Base-by-base conservation (phyloP, 2,888 invertebrate genomes). In the Selenia dentaria region DNA sequence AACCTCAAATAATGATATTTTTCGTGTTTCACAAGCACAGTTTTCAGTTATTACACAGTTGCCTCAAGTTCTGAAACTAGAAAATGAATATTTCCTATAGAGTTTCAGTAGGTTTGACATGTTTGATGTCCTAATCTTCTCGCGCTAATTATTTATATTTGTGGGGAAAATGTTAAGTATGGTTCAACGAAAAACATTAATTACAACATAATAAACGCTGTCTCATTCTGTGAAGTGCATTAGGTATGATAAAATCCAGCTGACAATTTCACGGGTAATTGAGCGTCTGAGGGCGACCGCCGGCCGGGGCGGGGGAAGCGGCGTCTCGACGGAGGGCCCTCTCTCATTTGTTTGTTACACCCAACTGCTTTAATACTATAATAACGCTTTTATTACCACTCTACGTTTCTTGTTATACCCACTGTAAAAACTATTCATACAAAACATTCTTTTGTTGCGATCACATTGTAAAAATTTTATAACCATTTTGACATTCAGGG, bases 201-300 rank as follows among this genome's bases (percentile, higher is more conserved):
- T 22, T 8, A 22, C 22, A 4, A 22, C 8, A 8, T 28, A 34
- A 37, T 33, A 20, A 33, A 5, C 41, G n/a, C 12, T 12, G 24
- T 38, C n/a, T n/a, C 16, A 35, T 44, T 47, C 50, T 49, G 20
- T 40, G 35, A 49, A 51, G 40, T 42, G 51, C 41, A 57, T 49
- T 47, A 47, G 26, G 34, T 46, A 49, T 37, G 45, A 54, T 49
- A 41, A 52, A 54, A 57, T 51, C 51, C 46, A 38, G 51, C 51
- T 44, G 64, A 70, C 77, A 82, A 84, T 85, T 83, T 84, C 79
- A 85, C 76, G 83, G 79, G 75, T 81, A 86, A 86, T 82, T 82
- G 79, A 80, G 73, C 72, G 74, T 68, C 74, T 72, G 74, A 76
- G 75, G 79, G 70, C 70, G 73, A 67, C 74, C 67, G 66, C 53